Evolutionary conservation across 2,797 vertebrate genomes (phyloP).

Genomic region (Rhyacichthys aspro): DNA sequence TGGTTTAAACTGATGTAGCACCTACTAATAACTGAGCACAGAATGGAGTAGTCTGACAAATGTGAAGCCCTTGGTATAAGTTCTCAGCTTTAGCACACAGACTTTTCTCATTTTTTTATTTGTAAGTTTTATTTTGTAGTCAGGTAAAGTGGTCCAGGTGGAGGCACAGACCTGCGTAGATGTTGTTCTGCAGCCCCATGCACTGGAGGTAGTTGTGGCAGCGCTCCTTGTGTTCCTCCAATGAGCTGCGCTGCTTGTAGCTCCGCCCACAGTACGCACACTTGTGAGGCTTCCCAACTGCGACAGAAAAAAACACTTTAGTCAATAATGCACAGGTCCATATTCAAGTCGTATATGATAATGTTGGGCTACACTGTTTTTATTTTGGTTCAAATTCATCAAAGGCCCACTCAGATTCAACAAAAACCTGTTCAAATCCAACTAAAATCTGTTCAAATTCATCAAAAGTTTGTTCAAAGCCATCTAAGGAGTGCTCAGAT

Average conservation of each 20-base stretch:
- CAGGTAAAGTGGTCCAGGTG: no score
- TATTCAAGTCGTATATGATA: neutral
- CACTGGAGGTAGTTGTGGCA: constrained; percentile 98
- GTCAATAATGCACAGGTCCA: neutral
- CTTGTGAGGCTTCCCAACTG: constrained; percentile 99
- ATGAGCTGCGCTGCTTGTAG: constrained; percentile 97
- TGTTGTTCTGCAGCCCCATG: constrained; percentile 93
- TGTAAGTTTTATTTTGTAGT: no score
- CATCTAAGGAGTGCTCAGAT: no score
- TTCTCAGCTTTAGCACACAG: no score
- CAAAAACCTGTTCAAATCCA: no score
- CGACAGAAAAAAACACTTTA: constrained; percentile 28
- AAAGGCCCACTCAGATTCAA: no score
- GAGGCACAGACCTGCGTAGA: constrained; percentile 90
- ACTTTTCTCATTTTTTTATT: neutral
- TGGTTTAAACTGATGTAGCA: constrained; percentile 32
- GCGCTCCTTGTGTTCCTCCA: constrained; percentile 98
- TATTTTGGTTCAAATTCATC: no score
- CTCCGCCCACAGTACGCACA: constrained; percentile 98
- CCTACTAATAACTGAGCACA: constrained; percentile 22
- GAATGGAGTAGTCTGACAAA: constrained; percentile 51
- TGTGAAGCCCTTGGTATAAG: constrained; percentile 45
- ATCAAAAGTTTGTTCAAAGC: no score
- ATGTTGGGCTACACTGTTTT: no score
- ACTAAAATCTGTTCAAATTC: no score